Evolutionary conservation across 2,113 vertebrate genomes (phyloP).

Genomic region (Pagrus major): DNA sequence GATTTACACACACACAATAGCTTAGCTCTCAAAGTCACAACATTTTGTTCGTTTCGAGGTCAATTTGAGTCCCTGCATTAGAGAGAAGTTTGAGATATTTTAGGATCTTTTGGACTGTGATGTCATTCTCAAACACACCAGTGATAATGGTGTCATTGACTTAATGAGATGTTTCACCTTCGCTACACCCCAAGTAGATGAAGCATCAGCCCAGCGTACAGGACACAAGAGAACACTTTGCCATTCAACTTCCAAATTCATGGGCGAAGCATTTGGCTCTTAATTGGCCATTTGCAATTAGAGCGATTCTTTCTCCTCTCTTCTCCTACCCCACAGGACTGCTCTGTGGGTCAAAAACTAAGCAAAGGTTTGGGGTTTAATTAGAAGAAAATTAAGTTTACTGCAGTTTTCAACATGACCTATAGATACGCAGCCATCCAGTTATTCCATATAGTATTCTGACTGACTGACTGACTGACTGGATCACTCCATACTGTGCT

Average conservation of each 20-base stretch:
- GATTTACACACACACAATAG: background rate
- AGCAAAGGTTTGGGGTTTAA: slow-evolving; percentile 29
- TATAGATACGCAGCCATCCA: slow-evolving; percentile 9
- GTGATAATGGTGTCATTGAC: slow-evolving; percentile 61
- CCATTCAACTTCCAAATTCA: slow-evolving; percentile 41
- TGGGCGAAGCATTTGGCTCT: slow-evolving; percentile 30
- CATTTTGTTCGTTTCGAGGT: slow-evolving; percentile 21
- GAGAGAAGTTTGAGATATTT: slow-evolving; percentile 37
- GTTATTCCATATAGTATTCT: background rate
- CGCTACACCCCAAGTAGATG: slow-evolving; percentile 5
- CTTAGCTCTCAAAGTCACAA: slow-evolving; percentile 37
- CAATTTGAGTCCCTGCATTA: slow-evolving; percentile 1
- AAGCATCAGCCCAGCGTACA: slow-evolving; percentile 27
- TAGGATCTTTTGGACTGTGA: slow-evolving; percentile 30
- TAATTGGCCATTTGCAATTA: slow-evolving; percentile 68
- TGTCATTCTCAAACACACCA: slow-evolving; percentile 23
- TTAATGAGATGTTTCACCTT: slow-evolving; percentile 74
- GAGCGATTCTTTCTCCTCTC: slow-evolving; percentile 23
- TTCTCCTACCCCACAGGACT: slow-evolving; percentile 35
- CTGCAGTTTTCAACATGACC: slow-evolving; percentile 21
- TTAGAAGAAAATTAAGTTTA: slow-evolving; percentile 17
- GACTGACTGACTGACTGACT: background rate
- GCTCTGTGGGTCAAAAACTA: slow-evolving; percentile 4
- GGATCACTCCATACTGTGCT: background rate
- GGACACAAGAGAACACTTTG: slow-evolving; percentile 48